Percentiles rank a stretch among this genome's conserved stretches.
These are phyloP conservation scores for Metallyticus violacea DNA, from an alignment of 2,888 invertebrate genomes.

Conservation along the genomic window DNA sequence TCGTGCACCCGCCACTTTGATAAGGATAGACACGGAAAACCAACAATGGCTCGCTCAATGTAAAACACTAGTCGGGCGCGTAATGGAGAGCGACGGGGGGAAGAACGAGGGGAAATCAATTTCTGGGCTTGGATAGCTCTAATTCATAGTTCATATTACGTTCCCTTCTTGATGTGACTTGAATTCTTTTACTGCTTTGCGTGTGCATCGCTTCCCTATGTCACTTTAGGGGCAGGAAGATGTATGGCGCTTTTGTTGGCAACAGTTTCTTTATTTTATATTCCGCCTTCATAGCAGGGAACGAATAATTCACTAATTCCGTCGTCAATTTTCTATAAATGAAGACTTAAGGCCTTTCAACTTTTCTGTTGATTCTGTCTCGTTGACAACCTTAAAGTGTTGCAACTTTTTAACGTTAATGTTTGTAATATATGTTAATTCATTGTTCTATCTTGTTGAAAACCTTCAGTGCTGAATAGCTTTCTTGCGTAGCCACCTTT, in stretches of 20 bases:
- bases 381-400: no score
- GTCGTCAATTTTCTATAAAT: no score
- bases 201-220: background rate
- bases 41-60: conserved; percentile 10
- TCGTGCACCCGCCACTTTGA: conserved; percentile 10
- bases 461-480: no score
- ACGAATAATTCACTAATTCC: background rate
- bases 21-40: conserved; percentile 22
- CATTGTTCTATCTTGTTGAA: no score
- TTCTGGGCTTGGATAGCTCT: conserved; percentile 5
- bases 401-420: no score
- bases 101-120: background rate
- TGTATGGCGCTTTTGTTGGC: no score
- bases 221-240: background rate
- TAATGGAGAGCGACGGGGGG: background rate
- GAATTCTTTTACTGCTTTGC: background rate
- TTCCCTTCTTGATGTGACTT: background rate
- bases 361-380: no score
- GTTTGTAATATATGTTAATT: no score
- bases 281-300: no score
- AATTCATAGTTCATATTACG: background rate
- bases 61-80: conserved; percentile 3
- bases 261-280: background rate
- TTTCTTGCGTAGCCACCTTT: no score
- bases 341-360: no score